Conservation (phyloP, 2,888 invertebrate genomes). For the Neria commutata region DNA sequence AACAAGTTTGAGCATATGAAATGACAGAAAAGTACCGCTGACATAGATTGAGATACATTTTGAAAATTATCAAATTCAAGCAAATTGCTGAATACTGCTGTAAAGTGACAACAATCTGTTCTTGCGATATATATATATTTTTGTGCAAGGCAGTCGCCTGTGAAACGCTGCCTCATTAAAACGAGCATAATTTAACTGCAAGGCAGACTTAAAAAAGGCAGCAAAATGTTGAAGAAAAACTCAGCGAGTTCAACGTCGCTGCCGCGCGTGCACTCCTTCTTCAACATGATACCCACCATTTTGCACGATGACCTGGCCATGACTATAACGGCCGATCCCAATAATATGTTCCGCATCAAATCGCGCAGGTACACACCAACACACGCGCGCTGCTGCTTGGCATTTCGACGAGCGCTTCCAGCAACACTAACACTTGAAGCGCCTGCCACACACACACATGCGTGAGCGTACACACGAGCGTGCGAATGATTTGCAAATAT, state of each 20-base stretch:
- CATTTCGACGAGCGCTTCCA: background rate
- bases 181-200: too few relatives aligned
- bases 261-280: slow-evolving; percentile 56
- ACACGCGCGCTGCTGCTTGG: background rate
- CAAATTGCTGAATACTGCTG: background rate
- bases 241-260: slow-evolving; percentile 50
- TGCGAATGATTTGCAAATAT: background rate
- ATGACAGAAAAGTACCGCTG: too few relatives aligned
- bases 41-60: too few relatives aligned
- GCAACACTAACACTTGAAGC: background rate
- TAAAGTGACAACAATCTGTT: background rate
- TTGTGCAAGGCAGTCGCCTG: too few relatives aligned
- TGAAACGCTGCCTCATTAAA: too few relatives aligned
- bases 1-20: too few relatives aligned
- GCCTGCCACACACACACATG: background rate
- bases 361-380: slow-evolving; percentile 49
- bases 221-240: slow-evolving; percentile 51
- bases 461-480: background rate
- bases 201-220: too few relatives aligned
- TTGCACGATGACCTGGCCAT: slow-evolving; percentile 57
- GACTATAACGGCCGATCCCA: slow-evolving; percentile 55
- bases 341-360: slow-evolving; percentile 58
- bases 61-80: too few relatives aligned
- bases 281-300: slow-evolving; percentile 57
- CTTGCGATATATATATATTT: background rate